phyloP scores from a whole-genome alignment of 1,140 invertebrate species.

The Bradysia coprophila region DNA sequence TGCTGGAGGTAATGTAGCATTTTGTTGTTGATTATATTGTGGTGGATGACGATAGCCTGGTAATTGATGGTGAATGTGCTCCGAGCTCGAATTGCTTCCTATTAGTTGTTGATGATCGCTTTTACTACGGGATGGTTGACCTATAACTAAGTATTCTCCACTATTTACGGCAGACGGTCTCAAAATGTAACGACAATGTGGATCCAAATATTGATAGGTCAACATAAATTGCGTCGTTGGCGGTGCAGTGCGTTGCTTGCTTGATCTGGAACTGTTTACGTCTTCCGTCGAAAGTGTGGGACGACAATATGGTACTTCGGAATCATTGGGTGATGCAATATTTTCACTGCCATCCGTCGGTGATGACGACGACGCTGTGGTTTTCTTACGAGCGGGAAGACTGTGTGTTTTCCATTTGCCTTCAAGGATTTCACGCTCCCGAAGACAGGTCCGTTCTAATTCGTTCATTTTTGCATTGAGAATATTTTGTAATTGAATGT shows the following conservation, averaged over 20 bases:
- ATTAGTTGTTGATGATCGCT: slow-evolving; percentile 30
- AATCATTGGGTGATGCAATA: slow-evolving; percentile 21
- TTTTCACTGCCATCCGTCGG: slow-evolving; percentile 22
- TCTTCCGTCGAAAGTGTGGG: slow-evolving; percentile 52
- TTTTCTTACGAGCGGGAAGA: slow-evolving; percentile 59
- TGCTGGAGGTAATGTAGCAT: slow-evolving; percentile 2
- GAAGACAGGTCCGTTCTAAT: slow-evolving; percentile 59
- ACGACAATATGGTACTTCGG: slow-evolving; percentile 29
- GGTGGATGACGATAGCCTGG: slow-evolving; percentile 11
- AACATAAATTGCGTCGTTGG: slow-evolving; percentile 36
- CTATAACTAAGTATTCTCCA: slow-evolving; percentile 46
- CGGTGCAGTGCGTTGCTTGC: slow-evolving; percentile 25
- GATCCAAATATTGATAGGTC: slow-evolving; percentile 48
- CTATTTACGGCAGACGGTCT: slow-evolving; percentile 32
- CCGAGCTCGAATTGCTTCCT: not conserved
- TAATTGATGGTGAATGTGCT: slow-evolving; percentile 15
- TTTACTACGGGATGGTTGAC: slow-evolving; percentile 36
- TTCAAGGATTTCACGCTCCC: slow-evolving; percentile 65
- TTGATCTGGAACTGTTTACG: slow-evolving; percentile 32
- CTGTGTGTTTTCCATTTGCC: slow-evolving; percentile 77
- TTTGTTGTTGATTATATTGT: slow-evolving; percentile 14
- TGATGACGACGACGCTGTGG: slow-evolving; percentile 28
- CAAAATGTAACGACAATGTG: slow-evolving; percentile 42
- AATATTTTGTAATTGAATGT: slow-evolving; percentile 69
- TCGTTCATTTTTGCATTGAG: slow-evolving; percentile 74